Evolutionary conservation across 2,888 invertebrate genomes (phyloP), one percentile per base, ranked within the genome.

Genomic region (Netelia inedita): DNA sequence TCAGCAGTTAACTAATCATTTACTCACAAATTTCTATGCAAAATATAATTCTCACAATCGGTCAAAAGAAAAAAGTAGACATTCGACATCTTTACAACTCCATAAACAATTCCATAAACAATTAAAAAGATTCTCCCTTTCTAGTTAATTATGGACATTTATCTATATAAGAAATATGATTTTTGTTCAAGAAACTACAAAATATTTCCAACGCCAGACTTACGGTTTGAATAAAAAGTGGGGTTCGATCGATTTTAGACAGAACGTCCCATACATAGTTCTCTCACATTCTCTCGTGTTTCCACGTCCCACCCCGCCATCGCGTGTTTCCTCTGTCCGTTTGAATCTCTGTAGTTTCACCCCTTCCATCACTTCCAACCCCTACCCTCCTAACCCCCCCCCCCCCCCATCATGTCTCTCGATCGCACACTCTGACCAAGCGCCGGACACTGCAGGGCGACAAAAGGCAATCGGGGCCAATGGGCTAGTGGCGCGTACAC

Each of bases 381-480:
- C 41, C 50, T 65, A 16, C 2, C 35, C 72, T 28, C 11, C 35
- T 63, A 46, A 10, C 35, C 35, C 41, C 43, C 41, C 53, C 76
- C 35, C 71, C 5, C 83, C 82, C 81, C 85, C 53, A 19, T 21
- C 16, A 41, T 57, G 43, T 50, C 74, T 28, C 72, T 50, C 65
- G 53, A 66, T 75, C 63, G 75, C 59, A 46, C 74, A 83, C 79
- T 68, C 86, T 55, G 61, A 9, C 71, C 73, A 75, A 84, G 78
- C 76, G 75, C 53, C 75, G 85, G 78, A 82, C 86, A 87, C 86
- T 88, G 83, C 61, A 86, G 88, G 89, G 88, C 88, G 91, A 90
- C 91, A 91, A 92, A 91, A 90, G 91, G 91, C 92, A 91, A 92
- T 91, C 91, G 91, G 87, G 91, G 92, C 91, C 91, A 92, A 92